These are phyloP conservation scores for Machimus rusticus DNA, from an alignment of 2,888 invertebrate species.

Conservation along the genomic window DNA sequence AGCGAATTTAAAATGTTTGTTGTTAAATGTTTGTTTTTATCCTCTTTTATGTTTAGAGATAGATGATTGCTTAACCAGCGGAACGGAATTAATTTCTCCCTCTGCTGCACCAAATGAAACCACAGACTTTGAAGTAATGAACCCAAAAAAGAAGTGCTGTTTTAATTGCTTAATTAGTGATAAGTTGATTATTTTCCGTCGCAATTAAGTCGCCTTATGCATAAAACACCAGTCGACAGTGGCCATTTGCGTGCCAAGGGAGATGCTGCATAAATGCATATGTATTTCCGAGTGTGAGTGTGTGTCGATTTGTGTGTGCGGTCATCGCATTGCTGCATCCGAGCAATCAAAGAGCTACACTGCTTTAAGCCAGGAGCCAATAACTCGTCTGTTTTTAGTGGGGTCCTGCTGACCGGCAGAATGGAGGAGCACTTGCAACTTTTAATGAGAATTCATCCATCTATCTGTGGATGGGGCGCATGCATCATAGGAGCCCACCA, in stretches of 20 bases:
- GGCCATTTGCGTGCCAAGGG: not conserved
- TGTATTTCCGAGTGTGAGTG: not conserved
- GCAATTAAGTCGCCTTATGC: not conserved
- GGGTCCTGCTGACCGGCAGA: not conserved
- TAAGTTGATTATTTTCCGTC: slow-evolving; percentile 8
- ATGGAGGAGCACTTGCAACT: slow-evolving; percentile 13
- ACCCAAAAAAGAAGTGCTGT: not conserved
- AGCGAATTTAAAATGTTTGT: too few relatives aligned
- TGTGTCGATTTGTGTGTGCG: not conserved
- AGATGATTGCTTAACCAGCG: too few relatives aligned
- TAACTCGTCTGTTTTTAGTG: slow-evolving; percentile 7
- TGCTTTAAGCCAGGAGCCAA: slow-evolving; percentile 7
- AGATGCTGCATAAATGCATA: not conserved
- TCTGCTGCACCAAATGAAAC: not conserved
- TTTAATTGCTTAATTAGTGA: not conserved
- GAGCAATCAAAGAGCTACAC: not conserved
- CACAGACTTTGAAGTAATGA: not conserved
- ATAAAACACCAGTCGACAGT: not conserved
- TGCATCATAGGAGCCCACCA: slow-evolving; percentile 10
- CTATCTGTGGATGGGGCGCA: not conserved
- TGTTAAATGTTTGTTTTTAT: too few relatives aligned
- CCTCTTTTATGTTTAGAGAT: too few relatives aligned
- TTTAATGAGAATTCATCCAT: slow-evolving; percentile 33
- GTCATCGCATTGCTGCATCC: not conserved
- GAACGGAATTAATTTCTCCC: not conserved